phyloP scores from a whole-genome alignment of 2,888 invertebrate genomes.

The Beris morrisii region DNA sequence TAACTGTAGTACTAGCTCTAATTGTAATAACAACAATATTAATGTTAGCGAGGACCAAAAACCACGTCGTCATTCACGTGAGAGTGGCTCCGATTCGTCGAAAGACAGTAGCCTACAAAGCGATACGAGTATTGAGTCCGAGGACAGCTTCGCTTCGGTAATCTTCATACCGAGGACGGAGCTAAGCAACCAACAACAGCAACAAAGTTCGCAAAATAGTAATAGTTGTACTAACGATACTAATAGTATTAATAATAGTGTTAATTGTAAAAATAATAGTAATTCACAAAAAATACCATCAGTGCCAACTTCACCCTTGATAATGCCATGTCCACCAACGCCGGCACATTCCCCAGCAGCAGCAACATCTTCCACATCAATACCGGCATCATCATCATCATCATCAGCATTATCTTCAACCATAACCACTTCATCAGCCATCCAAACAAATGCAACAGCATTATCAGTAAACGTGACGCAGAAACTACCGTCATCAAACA shows the following conservation, averaged over 20 bases:
- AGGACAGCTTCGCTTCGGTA: conserved; percentile 91
- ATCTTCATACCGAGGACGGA: conserved; percentile 87
- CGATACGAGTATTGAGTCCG: conserved; percentile 91
- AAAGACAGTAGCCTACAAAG: conserved; percentile 90
- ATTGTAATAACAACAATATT: conserved; percentile 48
- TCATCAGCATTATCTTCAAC: conserved; percentile 40
- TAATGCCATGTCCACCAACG: conserved; percentile 56
- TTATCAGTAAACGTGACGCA: neutral
- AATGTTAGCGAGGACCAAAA: conserved; percentile 57
- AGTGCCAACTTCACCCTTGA: conserved; percentile 73
- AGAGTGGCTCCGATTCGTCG: conserved; percentile 86
- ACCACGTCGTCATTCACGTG: conserved; percentile 75
- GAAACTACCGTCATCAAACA: conserved; percentile 32
- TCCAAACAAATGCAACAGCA: neutral
- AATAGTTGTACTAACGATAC: conserved; percentile 37
- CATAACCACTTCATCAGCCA: conserved; percentile 21
- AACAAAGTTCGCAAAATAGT: conserved; percentile 31
- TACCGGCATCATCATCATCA: conserved; percentile 41
- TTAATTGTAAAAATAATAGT: conserved; percentile 36
- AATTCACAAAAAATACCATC: conserved; percentile 60
- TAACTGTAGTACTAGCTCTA: conserved; percentile 40
- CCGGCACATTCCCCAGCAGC: conserved; percentile 56
- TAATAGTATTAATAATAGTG: conserved; percentile 36
- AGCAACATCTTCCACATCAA: conserved; percentile 49
- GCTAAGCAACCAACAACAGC: conserved; percentile 43